These are phyloP conservation scores for Gymnogyps californianus DNA, from an alignment of 2,113 vertebrate species.

Conservation along the genomic window DNA sequence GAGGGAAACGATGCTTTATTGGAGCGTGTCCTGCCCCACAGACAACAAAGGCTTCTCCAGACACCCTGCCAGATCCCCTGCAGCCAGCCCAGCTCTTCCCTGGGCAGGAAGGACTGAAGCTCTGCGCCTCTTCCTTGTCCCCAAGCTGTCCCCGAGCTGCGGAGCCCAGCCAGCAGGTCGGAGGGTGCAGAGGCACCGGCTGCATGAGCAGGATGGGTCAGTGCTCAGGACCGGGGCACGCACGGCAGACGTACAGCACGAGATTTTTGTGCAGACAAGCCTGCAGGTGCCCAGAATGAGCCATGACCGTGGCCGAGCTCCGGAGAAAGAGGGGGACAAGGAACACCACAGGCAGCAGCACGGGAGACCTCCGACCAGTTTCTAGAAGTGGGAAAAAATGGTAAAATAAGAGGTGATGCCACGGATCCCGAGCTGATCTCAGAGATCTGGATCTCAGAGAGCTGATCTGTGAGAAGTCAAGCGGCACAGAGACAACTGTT, in stretches of 20 bases:
- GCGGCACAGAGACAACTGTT: not conserved
- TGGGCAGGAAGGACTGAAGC: not conserved
- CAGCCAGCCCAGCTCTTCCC: not conserved
- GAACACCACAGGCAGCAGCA: not conserved
- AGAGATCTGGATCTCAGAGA: not conserved
- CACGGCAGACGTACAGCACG: fast-evolving
- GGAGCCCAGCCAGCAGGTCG: not conserved
- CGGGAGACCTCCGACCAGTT: not conserved
- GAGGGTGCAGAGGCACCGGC: not conserved
- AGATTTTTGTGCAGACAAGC: not conserved
- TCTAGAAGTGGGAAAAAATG: not conserved
- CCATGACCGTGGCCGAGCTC: not conserved
- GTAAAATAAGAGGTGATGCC: not conserved
- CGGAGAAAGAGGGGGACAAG: not conserved
- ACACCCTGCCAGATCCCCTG: too few relatives aligned
- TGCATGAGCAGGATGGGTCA: too few relatives aligned
- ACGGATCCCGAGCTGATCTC: not conserved
- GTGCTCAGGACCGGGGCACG: fast-evolving
- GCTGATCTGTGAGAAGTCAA: not conserved
- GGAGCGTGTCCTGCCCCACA: not conserved
- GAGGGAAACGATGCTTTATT: not conserved
- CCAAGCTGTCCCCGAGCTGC: not conserved
- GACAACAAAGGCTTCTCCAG: not conserved
- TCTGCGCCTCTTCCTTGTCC: not conserved
- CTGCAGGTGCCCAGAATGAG: not conserved